Conservation (phyloP, 2,113 vertebrate species). For the Pongo abelii region DNA sequence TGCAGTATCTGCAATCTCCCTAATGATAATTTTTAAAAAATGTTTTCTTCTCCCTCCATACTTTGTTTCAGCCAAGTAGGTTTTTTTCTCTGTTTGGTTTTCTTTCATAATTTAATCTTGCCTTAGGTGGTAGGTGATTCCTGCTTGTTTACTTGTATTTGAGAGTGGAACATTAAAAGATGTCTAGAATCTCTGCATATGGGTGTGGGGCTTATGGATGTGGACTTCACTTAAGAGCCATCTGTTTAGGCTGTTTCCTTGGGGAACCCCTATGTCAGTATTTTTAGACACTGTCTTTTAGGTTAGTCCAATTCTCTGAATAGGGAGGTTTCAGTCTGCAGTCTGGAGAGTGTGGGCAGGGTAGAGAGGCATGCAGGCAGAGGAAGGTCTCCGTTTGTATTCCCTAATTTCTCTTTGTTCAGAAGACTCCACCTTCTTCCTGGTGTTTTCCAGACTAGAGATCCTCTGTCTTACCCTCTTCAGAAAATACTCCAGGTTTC, state of each 20-base stretch:
- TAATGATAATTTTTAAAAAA: not conserved
- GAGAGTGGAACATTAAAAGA: not conserved
- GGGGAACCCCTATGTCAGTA: not conserved
- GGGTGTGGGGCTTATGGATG: not conserved
- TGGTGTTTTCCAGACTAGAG: not conserved
- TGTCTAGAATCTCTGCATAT: not conserved
- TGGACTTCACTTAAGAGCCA: not conserved
- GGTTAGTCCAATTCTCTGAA: not conserved
- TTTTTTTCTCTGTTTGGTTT: not conserved
- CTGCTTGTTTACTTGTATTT: not conserved
- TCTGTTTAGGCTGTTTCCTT: not conserved
- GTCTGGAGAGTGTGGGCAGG: not conserved
- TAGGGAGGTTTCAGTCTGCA: not conserved
- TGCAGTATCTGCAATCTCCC: not conserved
- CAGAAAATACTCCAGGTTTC: not conserved
- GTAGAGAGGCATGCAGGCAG: not conserved
- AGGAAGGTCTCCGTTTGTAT: not conserved
- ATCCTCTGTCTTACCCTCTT: not conserved
- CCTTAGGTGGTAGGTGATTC: not conserved
- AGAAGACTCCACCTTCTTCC: not conserved
- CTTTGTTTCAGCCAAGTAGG: not conserved
- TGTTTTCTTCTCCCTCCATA: not conserved
- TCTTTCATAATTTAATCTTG: not conserved
- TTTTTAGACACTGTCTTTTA: conserved; percentile 3
- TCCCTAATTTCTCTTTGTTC: not conserved